These are phyloP conservation scores for Entomyzon cyanotis DNA, from an alignment of 2,113 vertebrate genomes.

Conservation along the genomic window DNA sequence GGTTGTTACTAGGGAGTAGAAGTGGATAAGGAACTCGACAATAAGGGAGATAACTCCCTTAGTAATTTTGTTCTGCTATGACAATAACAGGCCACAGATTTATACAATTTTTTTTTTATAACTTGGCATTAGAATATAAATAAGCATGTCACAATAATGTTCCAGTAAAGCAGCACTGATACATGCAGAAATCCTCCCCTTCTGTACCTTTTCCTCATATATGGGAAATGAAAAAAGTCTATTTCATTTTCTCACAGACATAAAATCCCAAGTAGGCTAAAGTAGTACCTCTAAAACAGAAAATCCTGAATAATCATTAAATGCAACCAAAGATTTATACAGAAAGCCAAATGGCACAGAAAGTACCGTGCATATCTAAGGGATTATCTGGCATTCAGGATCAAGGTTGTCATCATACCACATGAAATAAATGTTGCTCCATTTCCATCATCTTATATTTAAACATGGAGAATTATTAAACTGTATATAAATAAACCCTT, in stretches of 20 bases:
- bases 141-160: not conserved
- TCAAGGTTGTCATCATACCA: not conserved
- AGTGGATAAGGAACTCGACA: not conserved
- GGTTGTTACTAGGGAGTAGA: not conserved
- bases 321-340: not conserved
- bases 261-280: conserved; percentile 13
- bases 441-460: not conserved
- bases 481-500: not conserved
- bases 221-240: not conserved
- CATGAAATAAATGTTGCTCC: not conserved
- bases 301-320: conserved; percentile 39
- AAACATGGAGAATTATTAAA: not conserved
- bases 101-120: not conserved
- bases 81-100: not conserved
- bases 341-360: not conserved
- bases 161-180: not conserved
- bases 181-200: not conserved
- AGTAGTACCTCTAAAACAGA: not conserved
- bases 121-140: not conserved
- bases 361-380: not conserved
- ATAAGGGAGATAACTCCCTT: not conserved
- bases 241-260: not conserved
- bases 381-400: conserved; percentile 25
- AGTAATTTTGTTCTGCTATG: not conserved
- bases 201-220: not conserved